Evolutionary conservation across 2,797 vertebrate genomes (phyloP).

Genomic region (Ammospiza maritima): DNA sequence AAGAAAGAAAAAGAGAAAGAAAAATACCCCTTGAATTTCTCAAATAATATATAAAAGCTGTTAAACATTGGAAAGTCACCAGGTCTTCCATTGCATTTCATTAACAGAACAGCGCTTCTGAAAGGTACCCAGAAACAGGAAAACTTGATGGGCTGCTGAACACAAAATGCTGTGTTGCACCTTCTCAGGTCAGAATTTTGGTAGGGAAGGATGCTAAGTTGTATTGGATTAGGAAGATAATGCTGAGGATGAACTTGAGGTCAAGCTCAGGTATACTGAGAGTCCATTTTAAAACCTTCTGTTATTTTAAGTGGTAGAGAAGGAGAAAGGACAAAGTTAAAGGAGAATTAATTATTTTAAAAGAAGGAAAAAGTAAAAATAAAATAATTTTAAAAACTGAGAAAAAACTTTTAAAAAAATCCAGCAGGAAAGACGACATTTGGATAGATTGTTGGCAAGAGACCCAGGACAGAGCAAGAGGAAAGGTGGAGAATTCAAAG

Average conservation of each 20-base stretch:
- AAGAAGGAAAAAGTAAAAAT: neutral
- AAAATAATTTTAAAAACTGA: neutral
- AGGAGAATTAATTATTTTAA: neutral
- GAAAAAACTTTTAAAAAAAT: too few species aligned
- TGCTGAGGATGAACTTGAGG: neutral
- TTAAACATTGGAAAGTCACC: neutral
- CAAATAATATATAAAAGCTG: neutral
- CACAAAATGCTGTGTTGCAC: neutral
- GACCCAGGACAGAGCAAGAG: neutral
- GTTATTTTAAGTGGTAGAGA: neutral
- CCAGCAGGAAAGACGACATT: neutral
- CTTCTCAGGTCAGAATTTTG: neutral
- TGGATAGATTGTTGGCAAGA: neutral
- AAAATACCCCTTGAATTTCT: neutral
- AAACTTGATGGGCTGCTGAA: neutral
- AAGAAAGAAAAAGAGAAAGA: neutral
- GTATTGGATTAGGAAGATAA: neutral
- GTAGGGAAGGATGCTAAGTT: neutral
- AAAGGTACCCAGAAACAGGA: neutral
- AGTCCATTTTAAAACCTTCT: neutral
- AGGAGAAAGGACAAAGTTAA: neutral
- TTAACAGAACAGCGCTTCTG: neutral
- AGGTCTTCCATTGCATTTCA: fast-evolving
- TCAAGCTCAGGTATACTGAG: neutral
- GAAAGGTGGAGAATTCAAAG: slow-evolving; percentile 58